phyloP scores from a whole-genome alignment of 1,140 invertebrate genomes.

The Bombus polaris region DNA sequence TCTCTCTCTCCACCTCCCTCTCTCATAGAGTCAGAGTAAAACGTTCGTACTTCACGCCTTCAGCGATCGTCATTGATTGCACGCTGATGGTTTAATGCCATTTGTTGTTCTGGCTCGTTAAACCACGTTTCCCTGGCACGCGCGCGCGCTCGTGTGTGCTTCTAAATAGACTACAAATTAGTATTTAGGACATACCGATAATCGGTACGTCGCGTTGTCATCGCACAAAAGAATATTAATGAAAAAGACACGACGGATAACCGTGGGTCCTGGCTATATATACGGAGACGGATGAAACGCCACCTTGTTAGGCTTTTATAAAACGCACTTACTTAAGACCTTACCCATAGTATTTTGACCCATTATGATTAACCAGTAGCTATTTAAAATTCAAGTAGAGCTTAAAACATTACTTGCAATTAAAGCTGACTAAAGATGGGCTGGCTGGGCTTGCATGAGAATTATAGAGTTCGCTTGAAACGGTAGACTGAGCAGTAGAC shows the following conservation, averaged over 20 bases:
- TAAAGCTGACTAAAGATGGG: constrained; percentile 10
- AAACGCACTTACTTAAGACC: background rate
- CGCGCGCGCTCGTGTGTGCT: background rate
- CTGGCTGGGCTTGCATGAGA: background rate
- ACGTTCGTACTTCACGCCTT: constrained; percentile 40
- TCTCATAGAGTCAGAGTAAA: constrained; percentile 34
- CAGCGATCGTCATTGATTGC: constrained; percentile 44
- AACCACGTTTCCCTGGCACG: background rate
- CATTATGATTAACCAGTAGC: background rate
- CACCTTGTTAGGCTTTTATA: background rate
- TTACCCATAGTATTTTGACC: no score
- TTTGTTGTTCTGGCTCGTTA: constrained; percentile 29
- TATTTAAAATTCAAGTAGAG: constrained; percentile 33
- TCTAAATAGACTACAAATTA: constrained; percentile 15
- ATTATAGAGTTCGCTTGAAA: constrained; percentile 20
- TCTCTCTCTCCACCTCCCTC: background rate
- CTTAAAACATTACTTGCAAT: constrained; percentile 33
- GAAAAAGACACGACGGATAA: background rate
- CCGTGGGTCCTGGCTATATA: background rate
- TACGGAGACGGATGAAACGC: background rate
- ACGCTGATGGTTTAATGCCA: constrained; percentile 40
- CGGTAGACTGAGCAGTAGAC: no score
- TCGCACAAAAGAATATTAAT: constrained; percentile 5
- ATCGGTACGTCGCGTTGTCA: background rate
- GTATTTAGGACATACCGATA: constrained; percentile 17